Percentiles rank a stretch among this genome's conserved stretches.
phyloP scores from a whole-genome alignment of 2,113 vertebrate genomes.

The Leptodactylus fuscus region DNA sequence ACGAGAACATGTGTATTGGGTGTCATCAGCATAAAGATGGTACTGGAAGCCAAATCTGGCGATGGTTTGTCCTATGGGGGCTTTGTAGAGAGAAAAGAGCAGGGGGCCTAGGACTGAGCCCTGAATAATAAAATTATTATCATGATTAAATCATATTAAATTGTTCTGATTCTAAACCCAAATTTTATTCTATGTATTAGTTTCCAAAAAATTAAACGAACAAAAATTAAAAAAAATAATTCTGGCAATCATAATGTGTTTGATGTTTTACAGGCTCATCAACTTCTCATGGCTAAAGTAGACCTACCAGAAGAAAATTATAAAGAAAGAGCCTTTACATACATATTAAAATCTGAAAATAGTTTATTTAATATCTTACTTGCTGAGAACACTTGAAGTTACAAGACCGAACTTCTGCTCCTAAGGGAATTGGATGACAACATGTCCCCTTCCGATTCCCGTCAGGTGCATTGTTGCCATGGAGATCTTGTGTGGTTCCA shows the following conservation, averaged over 20 bases:
- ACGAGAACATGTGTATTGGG: too few species aligned
- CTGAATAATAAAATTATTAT: too few species aligned
- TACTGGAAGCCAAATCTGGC: too few species aligned
- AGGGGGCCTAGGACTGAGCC: too few species aligned
- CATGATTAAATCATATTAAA: too few species aligned
- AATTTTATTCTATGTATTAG: not conserved
- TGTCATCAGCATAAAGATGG: too few species aligned
- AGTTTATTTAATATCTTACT: not conserved
- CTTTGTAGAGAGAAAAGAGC: too few species aligned
- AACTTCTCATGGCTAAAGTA: not conserved
- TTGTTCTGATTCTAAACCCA: too few species aligned
- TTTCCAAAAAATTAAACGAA: not conserved
- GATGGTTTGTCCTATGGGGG: too few species aligned
- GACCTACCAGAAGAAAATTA: not conserved
- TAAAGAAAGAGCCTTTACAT: not conserved
- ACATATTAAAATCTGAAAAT: not conserved
- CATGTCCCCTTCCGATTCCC: not conserved
- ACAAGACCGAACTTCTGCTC: not conserved
- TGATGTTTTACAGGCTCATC: not conserved
- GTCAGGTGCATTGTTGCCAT: not conserved
- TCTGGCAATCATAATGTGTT: not conserved
- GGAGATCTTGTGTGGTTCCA: not conserved
- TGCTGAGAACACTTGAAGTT: constrained; percentile 1
- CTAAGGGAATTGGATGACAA: not conserved
- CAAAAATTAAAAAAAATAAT: not conserved